phyloP scores from a whole-genome alignment of 2,113 vertebrate genomes.

The Coreoperca whiteheadi region DNA sequence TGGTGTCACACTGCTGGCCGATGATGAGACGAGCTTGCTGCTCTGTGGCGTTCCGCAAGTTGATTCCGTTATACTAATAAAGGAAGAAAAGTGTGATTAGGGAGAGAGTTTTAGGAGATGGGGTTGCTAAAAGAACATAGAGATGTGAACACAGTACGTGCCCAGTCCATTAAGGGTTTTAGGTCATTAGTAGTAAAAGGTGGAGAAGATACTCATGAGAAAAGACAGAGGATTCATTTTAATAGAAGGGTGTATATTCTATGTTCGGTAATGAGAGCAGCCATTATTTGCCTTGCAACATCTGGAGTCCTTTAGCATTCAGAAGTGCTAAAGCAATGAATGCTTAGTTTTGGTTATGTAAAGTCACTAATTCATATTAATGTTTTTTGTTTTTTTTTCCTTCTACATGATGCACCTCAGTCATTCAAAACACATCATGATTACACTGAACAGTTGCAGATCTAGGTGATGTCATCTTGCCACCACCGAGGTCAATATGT shows the following conservation, averaged over 20 bases:
- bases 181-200: conserved; percentile 19
- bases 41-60: conserved; percentile 96
- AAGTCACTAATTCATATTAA: conserved; percentile 9
- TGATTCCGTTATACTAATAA: conserved; percentile 96
- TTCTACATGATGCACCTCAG: neutral
- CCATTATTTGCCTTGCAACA: conserved; percentile 6
- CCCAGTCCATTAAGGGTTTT: conserved; percentile 17
- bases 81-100: conserved; percentile 15
- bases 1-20: conserved; percentile 96
- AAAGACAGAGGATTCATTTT: conserved; percentile 12
- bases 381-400: neutral
- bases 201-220: conserved; percentile 6
- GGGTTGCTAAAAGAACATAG: neutral
- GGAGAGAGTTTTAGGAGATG: neutral
- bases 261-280: neutral
- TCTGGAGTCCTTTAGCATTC: neutral
- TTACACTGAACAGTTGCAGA: conserved; percentile 13
- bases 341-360: neutral
- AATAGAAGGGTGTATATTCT: neutral
- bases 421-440: neutral
- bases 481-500: too few relatives aligned
- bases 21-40: conserved; percentile 98
- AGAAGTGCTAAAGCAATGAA: neutral
- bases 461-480: neutral
- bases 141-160: conserved; percentile 4